Evolutionary conservation across 2,113 vertebrate genomes (phyloP).

Genomic region (Cryptomyrus ogoouensis): DNA sequence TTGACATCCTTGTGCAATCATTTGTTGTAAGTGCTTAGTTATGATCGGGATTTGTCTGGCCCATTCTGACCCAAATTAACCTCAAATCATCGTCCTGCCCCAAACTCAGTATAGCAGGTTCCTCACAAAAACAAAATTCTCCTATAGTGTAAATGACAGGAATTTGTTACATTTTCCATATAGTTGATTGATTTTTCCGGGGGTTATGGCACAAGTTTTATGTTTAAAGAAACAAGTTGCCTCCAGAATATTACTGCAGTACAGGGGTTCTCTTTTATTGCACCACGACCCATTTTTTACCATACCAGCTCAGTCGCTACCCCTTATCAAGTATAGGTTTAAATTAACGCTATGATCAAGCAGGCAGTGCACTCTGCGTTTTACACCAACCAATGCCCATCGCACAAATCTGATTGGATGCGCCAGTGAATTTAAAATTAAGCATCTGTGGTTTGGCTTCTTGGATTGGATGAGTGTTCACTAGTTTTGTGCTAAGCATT

Average conservation of each 20-base stretch:
- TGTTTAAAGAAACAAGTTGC: not conserved
- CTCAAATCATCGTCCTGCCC: not conserved
- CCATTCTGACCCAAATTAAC: not conserved
- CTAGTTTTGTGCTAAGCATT: too few species aligned
- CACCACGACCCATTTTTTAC: too few species aligned
- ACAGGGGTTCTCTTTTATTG: not conserved
- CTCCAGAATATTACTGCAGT: not conserved
- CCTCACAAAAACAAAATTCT: not conserved
- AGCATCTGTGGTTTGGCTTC: too few species aligned
- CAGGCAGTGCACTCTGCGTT: too few species aligned
- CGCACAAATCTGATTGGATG: too few species aligned
- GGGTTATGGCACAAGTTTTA: not conserved
- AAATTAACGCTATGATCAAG: too few species aligned
- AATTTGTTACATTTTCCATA: not conserved
- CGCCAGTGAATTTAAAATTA: too few species aligned
- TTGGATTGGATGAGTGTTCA: too few species aligned
- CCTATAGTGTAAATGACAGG: not conserved
- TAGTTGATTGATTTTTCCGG: not conserved
- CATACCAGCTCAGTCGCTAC: too few species aligned
- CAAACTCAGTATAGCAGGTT: not conserved
- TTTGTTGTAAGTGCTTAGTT: not conserved
- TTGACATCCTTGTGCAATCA: constrained; percentile 4
- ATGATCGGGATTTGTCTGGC: not conserved
- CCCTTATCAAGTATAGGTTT: too few species aligned
- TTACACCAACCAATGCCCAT: too few species aligned